Percentiles rank a stretch among this genome's conserved stretches.
Evolutionary conservation across 92 coral and sea anemone species (phyloP).

Genomic region (Parazoanthus darwini): DNA sequence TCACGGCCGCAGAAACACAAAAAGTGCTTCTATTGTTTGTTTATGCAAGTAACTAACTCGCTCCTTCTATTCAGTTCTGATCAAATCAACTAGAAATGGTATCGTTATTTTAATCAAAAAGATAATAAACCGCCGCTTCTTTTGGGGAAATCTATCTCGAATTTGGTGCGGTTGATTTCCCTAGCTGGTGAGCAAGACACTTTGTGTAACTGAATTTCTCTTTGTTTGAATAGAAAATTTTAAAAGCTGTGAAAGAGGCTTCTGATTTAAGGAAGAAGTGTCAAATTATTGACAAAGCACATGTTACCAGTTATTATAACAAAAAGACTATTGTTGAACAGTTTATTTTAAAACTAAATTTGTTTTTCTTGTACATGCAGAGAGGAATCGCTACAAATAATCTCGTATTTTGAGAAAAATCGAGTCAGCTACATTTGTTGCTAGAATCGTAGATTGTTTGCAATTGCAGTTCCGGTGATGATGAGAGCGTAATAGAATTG

Average conservation of each 20-base stretch:
- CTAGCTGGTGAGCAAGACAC: background rate
- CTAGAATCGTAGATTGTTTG: constrained; percentile 10
- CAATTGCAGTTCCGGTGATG: background rate
- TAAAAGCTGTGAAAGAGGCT: constrained; percentile 14
- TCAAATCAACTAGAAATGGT: background rate
- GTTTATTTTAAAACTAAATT: constrained; percentile 13
- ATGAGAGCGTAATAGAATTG: background rate
- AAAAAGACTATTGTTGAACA: constrained; percentile 19
- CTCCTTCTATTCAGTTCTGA: background rate
- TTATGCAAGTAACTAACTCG: background rate
- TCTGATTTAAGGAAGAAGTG: constrained; percentile 20
- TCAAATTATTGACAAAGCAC: constrained; percentile 42
- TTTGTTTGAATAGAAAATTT: constrained; percentile 29
- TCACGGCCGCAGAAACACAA: background rate
- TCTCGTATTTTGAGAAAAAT: constrained; percentile 22
- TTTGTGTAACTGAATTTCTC: constrained; percentile 26
- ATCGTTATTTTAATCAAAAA: background rate
- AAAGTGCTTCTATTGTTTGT: background rate
- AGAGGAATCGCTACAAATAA: background rate
- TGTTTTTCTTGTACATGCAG: constrained; percentile 18
- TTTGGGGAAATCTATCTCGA: background rate
- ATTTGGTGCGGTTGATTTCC: background rate
- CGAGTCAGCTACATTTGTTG: constrained; percentile 10
- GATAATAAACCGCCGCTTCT: background rate
- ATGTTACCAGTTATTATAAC: constrained; percentile 37